Evolutionary conservation across 2,888 invertebrate species (phyloP), one percentile per base, ranked within the genome.

Genomic region (Kryphioiulus occultus): DNA sequence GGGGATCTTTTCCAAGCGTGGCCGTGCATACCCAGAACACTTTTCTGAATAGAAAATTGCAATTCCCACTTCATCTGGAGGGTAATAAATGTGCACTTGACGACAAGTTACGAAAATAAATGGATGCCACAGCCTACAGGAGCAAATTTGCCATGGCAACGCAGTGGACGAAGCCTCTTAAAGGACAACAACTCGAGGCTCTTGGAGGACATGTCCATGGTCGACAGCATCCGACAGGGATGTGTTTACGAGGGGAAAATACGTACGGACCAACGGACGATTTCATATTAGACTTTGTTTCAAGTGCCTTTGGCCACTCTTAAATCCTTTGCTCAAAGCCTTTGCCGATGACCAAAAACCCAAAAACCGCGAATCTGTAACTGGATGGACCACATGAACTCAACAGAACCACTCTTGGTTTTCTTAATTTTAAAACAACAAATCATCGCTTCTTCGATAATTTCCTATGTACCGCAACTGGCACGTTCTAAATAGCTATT

Each of bases 61-160:
- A 68, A 68, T 68, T 68, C 68, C 68, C 68, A 68, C 68, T 68
- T 68, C 68, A 68, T 68, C 68, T 68, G 68, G 68, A 68, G 68
- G 26, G 68, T 68, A 26, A 68, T 68, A 68, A 68, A 68, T 68
- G 68, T 68, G 68, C 68, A 68, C 68, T 68, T 68, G 68, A 68
- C 68, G 68, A 68, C 68, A 68, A 44, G 68, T 68, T 26, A 68
- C 68, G 68, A 26, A 68, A 68, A 68, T 68, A 68, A 68, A 68
- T 68, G 68, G 68, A 68, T n/a, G 68, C 22, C 68, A 68, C 26
- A 4, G 68, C 68, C 68, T 68, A 68, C 68, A 68, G 68, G 68
- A 68, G 26, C 68, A 26, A n/a, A 68, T 68, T 68, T 68, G 26
- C 68, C 68, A 68, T 68, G 68, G 68, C 68, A 68, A 68, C 68